Base-by-base conservation (phyloP, 2,797 vertebrate genomes). In the Tarsius wallacei region DNA sequence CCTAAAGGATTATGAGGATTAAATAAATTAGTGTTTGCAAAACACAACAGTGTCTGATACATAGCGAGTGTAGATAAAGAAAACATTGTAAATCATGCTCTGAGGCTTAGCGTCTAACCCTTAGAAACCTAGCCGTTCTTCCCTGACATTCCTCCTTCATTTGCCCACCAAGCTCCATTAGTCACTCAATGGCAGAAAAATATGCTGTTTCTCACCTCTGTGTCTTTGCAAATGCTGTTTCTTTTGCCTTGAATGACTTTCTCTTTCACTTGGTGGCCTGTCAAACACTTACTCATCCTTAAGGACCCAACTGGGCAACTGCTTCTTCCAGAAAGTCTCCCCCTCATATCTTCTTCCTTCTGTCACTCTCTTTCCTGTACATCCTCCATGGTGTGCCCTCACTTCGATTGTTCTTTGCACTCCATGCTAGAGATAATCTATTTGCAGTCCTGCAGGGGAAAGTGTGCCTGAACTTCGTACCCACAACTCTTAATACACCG, bases 221-320 rank as follows among this genome's bases (percentile, higher is more conserved):
- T 74, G 33, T 22, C 77, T 81, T 68, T 61, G 57, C 26, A 70
- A 90, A 89, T 73, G 28, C 24, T 71, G 19, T 70, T 93, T 85
- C 24, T 57, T 91, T 91, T 53, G 17, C 53, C 21, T 80, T 55
- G 73, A 88, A 70, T 66, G 28, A 22, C 12, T 77, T 84, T 33
- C 24, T 36, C 13, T 55, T 93, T 82, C 36, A n/a, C 19, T 81
- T 74, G 61, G 47, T 71, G 16, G 63, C 28, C 42, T 77, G 26
- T 51, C 24, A 76, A 81, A 74, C 53, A 90, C 88, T 64, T 81
- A 78, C 2, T 61, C 47, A 85, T 64, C 26, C 91, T 93, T 97
- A 53, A 77, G 94, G 96, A 61, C 11, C 51, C 66, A 73, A 10
- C 26, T 76, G 33, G 51, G 59, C 17, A 68, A 24, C 7, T 17